Evolutionary conservation across 2,113 vertebrate genomes (phyloP).

Genomic region (Phaethon lepturus): DNA sequence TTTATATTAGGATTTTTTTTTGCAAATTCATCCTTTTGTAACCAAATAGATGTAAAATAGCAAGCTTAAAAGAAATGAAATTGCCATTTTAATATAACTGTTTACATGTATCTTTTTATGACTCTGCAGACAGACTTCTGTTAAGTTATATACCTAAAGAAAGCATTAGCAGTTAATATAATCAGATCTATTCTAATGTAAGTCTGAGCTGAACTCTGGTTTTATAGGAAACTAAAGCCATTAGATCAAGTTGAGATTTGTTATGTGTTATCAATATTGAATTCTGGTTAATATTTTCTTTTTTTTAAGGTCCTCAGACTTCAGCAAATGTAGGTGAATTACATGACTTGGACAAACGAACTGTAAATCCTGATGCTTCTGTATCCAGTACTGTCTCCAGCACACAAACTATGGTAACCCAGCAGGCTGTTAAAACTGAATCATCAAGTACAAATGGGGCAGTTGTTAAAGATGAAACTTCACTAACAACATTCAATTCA

Average conservation of each 20-base stretch:
- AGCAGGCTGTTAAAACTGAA: slow-evolving; percentile 82
- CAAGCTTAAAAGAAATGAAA: background rate
- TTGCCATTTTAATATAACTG: background rate
- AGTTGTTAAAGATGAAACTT: slow-evolving; percentile 83
- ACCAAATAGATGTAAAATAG: background rate
- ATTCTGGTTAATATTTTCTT: slow-evolving; percentile 14
- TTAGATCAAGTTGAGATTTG: background rate
- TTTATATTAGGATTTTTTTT: background rate
- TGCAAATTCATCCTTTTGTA: background rate
- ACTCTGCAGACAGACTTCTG: background rate
- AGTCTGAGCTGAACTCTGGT: background rate
- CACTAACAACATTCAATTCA: slow-evolving; percentile 79
- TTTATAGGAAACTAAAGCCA: background rate
- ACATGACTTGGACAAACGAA: slow-evolving; percentile 78
- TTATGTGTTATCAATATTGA: background rate
- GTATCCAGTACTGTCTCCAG: slow-evolving; percentile 75
- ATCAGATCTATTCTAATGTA: background rate
- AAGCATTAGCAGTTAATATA: background rate
- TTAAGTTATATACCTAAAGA: background rate
- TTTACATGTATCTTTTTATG: background rate
- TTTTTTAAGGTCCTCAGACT: slow-evolving; percentile 74
- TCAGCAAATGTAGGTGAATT: slow-evolving; percentile 78
- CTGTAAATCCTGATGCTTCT: slow-evolving; percentile 75
- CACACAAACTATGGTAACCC: slow-evolving; percentile 78
- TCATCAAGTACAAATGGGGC: slow-evolving; percentile 82